Percentiles rank a stretch among this genome's conserved stretches.
Conservation (phyloP, 2,113 vertebrate species). For the Lathamus discolor region DNA sequence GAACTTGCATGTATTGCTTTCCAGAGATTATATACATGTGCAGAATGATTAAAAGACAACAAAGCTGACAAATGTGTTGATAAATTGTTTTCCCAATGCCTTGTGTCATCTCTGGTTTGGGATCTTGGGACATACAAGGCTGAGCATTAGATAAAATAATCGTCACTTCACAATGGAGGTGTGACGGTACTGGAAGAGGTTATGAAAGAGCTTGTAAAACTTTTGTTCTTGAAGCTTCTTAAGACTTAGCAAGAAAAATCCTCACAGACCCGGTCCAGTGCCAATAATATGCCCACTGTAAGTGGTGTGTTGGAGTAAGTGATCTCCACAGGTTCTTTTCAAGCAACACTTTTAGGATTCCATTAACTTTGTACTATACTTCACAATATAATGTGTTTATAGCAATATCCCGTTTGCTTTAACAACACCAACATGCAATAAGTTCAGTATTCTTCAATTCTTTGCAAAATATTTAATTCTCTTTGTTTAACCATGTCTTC, state of each 20-base stretch:
- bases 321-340: not conserved
- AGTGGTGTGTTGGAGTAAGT: too few relatives aligned
- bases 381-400: fast-evolving
- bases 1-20: not conserved
- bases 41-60: not conserved
- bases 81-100: not conserved
- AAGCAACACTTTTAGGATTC: not conserved
- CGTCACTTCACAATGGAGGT: not conserved
- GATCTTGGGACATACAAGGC: not conserved
- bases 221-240: not conserved
- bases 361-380: not conserved
- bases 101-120: not conserved
- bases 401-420: not conserved
- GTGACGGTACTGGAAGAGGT: not conserved
- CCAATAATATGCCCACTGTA: fast-evolving
- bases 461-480: not conserved
- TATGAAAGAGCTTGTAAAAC: fast-evolving
- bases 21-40: not conserved
- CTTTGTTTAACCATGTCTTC: not conserved
- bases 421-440: fast-evolving
- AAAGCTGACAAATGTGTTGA: not conserved
- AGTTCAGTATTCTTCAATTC: not conserved
- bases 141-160: not conserved
- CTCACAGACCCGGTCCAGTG: not conserved
- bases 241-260: not conserved